Evolutionary conservation across 2,113 vertebrate genomes (phyloP), one percentile per base, ranked within the genome.

Genomic region (Proterorhinus semilunaris): DNA sequence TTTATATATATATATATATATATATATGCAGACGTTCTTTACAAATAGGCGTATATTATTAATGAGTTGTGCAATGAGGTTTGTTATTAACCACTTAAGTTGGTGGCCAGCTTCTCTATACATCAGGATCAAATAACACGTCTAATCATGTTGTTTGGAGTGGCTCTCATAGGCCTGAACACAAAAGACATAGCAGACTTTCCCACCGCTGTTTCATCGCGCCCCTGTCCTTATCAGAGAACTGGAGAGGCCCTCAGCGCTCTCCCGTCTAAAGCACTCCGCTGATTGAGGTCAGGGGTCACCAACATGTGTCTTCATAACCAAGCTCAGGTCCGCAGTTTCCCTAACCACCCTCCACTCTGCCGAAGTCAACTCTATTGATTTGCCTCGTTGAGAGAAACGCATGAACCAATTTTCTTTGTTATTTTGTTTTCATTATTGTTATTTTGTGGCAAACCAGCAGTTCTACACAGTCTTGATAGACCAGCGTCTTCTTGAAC

Each of bases 231-330:
- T 68, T 84, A 81, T 88, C 85, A 47, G 48, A 55, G 68, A 78
- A 78, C 74, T 75, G 73, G 68, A 83, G 85, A 80, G 83, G 74
- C 70, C 80, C 77, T 84, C 74, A 67, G 68, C 45, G 51, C 69
- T 46, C 45, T 57, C 50, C 61, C 43, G 12, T 71, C 71, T 42
- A 42, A 59, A 75, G 71, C 83, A 64, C 70, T 48, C 45, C 72
- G 70, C 69, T 91, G 89, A 92, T 91, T 90, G 91, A 90, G 89
- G 79, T 87, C 90, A 90, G 70, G 87, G 89, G 89, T 90, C 83
- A 85, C 43, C 44, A 54, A 62, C 73, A 65, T 64, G 53, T 63
- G 50, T 83, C 77, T 80, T 74, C 68, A 75, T 86, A 87, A 87
- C 81, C 66, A 80, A 86, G 70, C 59, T 62, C 69, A 68, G 48